Percentiles rank a stretch among this genome's conserved stretches.
Conservation (phyloP, 92 coral and sea anemone species). For the Porites rus region DNA sequence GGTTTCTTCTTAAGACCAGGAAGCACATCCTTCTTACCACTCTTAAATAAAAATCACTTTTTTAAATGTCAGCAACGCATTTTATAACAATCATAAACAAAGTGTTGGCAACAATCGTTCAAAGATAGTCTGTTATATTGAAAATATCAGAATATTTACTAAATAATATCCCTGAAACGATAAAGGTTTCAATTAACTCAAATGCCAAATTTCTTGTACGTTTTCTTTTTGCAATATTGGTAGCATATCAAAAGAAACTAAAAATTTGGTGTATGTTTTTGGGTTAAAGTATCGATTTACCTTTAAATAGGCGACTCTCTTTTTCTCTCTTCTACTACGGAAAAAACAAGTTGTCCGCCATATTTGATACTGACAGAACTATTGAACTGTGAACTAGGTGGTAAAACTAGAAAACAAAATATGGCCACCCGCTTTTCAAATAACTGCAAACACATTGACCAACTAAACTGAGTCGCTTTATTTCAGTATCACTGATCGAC, state of each 20-base stretch:
- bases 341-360: conserved; percentile 21
- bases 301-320: neutral
- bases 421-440: conserved; percentile 38
- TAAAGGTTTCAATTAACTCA: too few relatives aligned
- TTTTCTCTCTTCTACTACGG: neutral
- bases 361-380: conserved; percentile 23
- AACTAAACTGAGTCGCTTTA: neutral
- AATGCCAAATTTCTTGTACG: too few relatives aligned
- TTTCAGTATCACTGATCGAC: neutral
- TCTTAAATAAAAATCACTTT: too few relatives aligned
- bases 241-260: neutral
- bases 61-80: too few relatives aligned
- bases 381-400: conserved; percentile 27
- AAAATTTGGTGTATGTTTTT: neutral
- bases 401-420: conserved; percentile 16
- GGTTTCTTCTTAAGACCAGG: too few relatives aligned
- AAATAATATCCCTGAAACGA: too few relatives aligned
- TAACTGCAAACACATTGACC: neutral
- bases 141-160: too few relatives aligned
- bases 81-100: too few relatives aligned
- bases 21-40: too few relatives aligned
- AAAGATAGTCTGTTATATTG: neutral
- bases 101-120: neutral
- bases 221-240: neutral
- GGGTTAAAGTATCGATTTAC: neutral